Conservation (phyloP, 2,113 vertebrate species). For the Clarias magur region DNA sequence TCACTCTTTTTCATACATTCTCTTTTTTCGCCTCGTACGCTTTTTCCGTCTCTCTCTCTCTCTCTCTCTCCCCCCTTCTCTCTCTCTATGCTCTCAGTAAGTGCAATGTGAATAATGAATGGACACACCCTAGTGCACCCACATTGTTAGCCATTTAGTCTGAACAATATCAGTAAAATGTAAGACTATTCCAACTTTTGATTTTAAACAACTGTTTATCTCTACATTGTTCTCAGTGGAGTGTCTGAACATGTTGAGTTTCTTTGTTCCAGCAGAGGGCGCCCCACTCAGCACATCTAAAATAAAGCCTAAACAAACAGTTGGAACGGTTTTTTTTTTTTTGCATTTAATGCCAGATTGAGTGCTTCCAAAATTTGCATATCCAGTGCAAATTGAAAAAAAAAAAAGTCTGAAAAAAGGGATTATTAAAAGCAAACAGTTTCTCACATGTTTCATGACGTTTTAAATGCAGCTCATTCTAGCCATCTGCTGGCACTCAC, state of each 20-base stretch:
- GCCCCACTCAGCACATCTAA: neutral
- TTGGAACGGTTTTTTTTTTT: neutral
- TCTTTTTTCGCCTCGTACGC: neutral
- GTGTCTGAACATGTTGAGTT: neutral
- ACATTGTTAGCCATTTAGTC: too few relatives aligned
- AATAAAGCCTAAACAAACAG: neutral
- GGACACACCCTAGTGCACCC: neutral
- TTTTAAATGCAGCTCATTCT: neutral
- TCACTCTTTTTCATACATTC: neutral
- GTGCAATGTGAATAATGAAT: neutral
- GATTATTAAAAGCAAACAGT: neutral
- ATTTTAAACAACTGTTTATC: neutral
- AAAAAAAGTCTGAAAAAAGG: too few relatives aligned
- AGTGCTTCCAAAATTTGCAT: neutral
- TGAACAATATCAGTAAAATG: neutral
- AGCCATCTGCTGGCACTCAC: conserved; percentile 9
- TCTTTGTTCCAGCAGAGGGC: neutral
- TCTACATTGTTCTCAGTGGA: neutral
- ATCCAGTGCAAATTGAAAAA: neutral
- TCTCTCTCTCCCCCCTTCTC: neutral
- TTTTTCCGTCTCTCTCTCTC: neutral
- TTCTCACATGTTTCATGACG: neutral
- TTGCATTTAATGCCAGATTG: neutral
- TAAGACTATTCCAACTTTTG: neutral
- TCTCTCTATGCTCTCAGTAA: neutral